These are phyloP conservation scores for Ammodytes marinus DNA, from an alignment of 2,113 vertebrate genomes.

Conservation along the genomic window DNA sequence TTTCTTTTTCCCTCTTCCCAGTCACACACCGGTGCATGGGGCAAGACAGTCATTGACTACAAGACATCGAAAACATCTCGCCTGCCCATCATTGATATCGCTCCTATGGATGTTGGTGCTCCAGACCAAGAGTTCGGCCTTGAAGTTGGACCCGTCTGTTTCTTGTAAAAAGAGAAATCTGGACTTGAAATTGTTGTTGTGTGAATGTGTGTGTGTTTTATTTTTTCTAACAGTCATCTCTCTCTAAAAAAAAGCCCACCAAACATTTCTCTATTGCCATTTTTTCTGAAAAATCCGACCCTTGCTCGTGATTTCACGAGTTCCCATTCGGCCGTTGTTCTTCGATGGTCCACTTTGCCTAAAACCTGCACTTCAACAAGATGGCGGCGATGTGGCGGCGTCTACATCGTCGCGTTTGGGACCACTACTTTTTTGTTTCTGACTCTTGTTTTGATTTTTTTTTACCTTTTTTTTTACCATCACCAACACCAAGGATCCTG, in stretches of 20 bases:
- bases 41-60: slow-evolving; percentile 99
- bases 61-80: slow-evolving; percentile 98
- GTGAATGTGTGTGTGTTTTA: slow-evolving; percentile 80
- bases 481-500: slow-evolving; percentile 86
- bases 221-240: slow-evolving; percentile 96
- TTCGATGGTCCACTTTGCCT: slow-evolving; percentile 90
- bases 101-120: slow-evolving; percentile 98
- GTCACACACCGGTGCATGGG: slow-evolving; percentile 97
- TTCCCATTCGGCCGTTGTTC: slow-evolving; percentile 82
- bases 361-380: slow-evolving; percentile 88
- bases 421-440: slow-evolving; percentile 85
- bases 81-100: slow-evolving; percentile 97
- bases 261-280: slow-evolving; percentile 87
- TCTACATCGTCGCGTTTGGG: slow-evolving; percentile 80
- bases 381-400: slow-evolving; percentile 85
- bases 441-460: slow-evolving; percentile 71
- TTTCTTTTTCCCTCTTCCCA: slow-evolving; percentile 70
- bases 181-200: slow-evolving; percentile 95
- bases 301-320: slow-evolving; percentile 68
- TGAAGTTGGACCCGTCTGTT: slow-evolving; percentile 96
- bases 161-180: slow-evolving; percentile 99
- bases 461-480: slow-evolving; percentile 75
- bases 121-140: slow-evolving; percentile 98
- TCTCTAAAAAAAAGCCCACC: slow-evolving; percentile 85
- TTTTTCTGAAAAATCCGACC: slow-evolving; percentile 80